Conservation (phyloP, 2,797 vertebrate species). For the Nothura maculosa region DNA sequence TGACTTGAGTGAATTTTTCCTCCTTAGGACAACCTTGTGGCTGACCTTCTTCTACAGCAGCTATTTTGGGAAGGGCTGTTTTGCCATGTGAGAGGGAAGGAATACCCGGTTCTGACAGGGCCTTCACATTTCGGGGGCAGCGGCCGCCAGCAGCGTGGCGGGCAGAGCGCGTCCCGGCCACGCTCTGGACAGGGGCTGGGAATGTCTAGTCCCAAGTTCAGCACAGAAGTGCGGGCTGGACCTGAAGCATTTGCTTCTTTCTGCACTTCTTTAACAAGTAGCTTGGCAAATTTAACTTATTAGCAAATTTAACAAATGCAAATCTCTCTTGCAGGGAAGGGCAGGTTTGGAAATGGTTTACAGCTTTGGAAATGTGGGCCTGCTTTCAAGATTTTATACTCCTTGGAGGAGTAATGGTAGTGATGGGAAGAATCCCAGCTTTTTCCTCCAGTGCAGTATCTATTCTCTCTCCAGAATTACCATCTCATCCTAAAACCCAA, state of each 20-base stretch:
- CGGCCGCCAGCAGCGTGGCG: background rate
- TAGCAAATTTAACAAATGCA: background rate
- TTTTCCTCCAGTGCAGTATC: background rate
- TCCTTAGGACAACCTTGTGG: background rate
- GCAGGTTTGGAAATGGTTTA: background rate
- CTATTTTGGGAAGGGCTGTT: background rate
- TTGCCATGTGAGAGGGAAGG: conserved; percentile 1
- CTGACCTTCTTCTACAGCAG: background rate
- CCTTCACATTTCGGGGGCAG: background rate
- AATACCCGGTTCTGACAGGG: background rate
- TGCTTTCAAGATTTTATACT: conserved; percentile 4
- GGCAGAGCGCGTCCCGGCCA: background rate
- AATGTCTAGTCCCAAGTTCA: background rate
- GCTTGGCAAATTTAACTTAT: too few species aligned
- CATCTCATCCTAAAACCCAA: background rate
- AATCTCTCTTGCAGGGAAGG: background rate
- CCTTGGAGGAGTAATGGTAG: background rate
- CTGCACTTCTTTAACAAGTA: background rate
- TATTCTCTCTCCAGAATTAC: background rate
- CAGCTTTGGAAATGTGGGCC: background rate
- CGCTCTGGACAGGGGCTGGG: background rate
- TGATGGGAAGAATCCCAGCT: background rate
- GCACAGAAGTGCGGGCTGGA: background rate
- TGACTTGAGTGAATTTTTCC: background rate
- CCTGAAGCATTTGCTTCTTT: background rate